A percentile compares a stretch with the other conserved stretches of the same genome.
These are phyloP conservation scores for Acrocephalus arundinaceus DNA, from an alignment of 2,113 vertebrate species.

Conservation along the genomic window DNA sequence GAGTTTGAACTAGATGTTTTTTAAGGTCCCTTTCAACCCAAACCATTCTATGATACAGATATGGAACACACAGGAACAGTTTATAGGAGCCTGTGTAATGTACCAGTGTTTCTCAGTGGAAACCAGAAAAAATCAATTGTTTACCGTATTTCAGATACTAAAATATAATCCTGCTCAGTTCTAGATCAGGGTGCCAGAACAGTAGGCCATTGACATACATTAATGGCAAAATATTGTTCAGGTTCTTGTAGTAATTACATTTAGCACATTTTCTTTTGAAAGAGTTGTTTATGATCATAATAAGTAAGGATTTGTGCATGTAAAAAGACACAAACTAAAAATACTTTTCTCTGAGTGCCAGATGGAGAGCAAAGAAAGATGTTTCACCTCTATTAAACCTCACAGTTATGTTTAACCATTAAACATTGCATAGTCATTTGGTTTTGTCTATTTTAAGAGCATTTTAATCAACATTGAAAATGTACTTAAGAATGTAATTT, in stretches of 20 bases:
- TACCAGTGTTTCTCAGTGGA: neutral
- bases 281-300: neutral
- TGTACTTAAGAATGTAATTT: neutral
- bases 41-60: neutral
- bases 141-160: neutral
- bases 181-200: neutral
- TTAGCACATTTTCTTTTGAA: neutral
- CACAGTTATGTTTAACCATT: neutral
- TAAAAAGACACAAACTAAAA: neutral
- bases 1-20: neutral
- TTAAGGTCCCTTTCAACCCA: neutral
- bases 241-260: neutral
- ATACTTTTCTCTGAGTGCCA: neutral
- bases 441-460: neutral
- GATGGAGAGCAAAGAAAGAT: neutral
- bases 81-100: neutral
- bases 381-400: neutral
- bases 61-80: neutral
- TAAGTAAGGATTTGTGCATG: neutral
- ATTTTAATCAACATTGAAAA: neutral
- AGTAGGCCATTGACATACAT: neutral
- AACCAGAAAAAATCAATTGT: neutral
- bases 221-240: neutral
- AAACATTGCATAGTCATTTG: neutral
- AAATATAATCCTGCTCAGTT: neutral